These are phyloP conservation scores for Chironomus tepperi DNA, from an alignment of 1,140 invertebrate species.

Conservation along the genomic window DNA sequence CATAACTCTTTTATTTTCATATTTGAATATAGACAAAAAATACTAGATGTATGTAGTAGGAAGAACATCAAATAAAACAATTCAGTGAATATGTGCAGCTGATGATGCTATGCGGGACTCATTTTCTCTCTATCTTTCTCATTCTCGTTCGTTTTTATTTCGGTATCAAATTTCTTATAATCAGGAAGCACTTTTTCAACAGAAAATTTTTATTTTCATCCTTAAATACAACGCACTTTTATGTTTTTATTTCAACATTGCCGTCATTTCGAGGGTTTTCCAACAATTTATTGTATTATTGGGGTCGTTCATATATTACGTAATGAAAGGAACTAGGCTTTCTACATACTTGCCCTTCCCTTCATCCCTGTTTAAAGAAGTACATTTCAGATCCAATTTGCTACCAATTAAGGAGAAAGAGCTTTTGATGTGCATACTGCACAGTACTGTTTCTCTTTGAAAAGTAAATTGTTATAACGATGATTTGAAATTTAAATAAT, in stretches of 20 bases:
- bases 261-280: not conserved
- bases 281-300: not conserved
- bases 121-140: not conserved
- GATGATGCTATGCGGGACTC: conserved; percentile 5
- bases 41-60: not conserved
- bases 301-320: not conserved
- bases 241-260: not conserved
- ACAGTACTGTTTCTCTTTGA: too few species aligned
- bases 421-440: too few species aligned
- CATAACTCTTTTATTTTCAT: not conserved
- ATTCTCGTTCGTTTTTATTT: not conserved
- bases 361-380: too few species aligned
- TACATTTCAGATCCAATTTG: too few species aligned
- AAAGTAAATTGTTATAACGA: too few species aligned
- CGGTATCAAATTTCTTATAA: conserved; percentile 11
- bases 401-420: too few species aligned
- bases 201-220: not conserved
- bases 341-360: too few species aligned
- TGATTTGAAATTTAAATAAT: too few species aligned
- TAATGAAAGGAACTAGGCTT: too few species aligned
- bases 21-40: not conserved
- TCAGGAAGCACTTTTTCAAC: conserved; percentile 21
- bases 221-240: not conserved
- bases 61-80: not conserved
- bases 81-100: conserved; percentile 4